Base-by-base conservation (phyloP, 1,140 invertebrate species). In the Leptinotarsa lineolata region DNA sequence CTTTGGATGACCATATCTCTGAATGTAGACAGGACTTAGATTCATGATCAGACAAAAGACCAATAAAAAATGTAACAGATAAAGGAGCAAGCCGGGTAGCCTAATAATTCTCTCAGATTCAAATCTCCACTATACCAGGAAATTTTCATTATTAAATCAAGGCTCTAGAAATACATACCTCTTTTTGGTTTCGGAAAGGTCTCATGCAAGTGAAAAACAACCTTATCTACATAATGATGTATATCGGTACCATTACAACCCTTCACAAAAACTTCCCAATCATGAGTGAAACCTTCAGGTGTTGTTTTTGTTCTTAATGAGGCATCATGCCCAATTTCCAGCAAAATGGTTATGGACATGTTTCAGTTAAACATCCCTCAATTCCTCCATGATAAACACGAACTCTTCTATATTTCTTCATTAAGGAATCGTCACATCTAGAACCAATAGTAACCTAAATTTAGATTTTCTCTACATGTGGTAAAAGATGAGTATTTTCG, bases 231-330 rank as follows among this genome's bases (percentile, higher is more conserved):
- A 88, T 95, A 98, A 81, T 94, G 89, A 77, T 95, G 90, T 77
- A 98, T 96, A 80, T 95, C 91, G 74, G 91, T 89, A 76, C 92
- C 91, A 80, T 97, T 94, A 76, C 90, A 89, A 72, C 96, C 96
- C 77, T 93, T 88, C 4, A 99, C 94, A 88, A 94, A 98, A n/a
- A 98, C 91, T 84, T 95, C 94, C 97, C 97, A 99, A 84, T 98
- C 96, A 87, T 99, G 97, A 76, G 97, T 98, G 81, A 95, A 97
- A 16, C 94, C 95, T 84, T 96, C 93, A 18, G 90, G 88, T 11
- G 94, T 96, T 74, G 88, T 89, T 82, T 93, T 92, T 18, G 89
- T 89, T 79, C 92, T 90, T 74, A 96, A 86, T 65, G 89, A 89
- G 74, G 96, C 94, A 82, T 91, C 89, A 85, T 99, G 96, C 46